Evolutionary conservation across 2,888 invertebrate genomes (phyloP), one percentile per base, ranked within the genome.

Genomic region (Harpalus rubripes): DNA sequence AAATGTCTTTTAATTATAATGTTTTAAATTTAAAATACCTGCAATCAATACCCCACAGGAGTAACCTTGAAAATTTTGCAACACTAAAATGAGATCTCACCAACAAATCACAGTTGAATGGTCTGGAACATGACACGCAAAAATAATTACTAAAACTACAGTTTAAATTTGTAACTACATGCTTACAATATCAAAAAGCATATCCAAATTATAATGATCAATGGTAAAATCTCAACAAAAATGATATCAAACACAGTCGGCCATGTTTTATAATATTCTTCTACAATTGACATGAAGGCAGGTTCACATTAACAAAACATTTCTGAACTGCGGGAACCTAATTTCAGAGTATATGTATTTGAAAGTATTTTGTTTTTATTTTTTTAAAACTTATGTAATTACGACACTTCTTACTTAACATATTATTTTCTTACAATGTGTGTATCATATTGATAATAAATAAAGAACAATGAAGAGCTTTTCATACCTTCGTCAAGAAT

Each of bases 51-150:
- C 88, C 68, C 87, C 86, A 87, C 88, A 88, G 88, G 88, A 86
- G 88, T 89, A 89, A 89, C 89, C 89, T 89, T 89, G 89, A 89
- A 89, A 88, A 87, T 88, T 87, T 87, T 88, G 88, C 88, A 88
- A 88, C 87, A 86, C 72, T 78, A 86, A 81, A 84, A 76, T 72
- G 85, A 87, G 87, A 89, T 89, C 88, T 89, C 89, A 89, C 82
- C 61, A 56, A 72, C 72, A 82, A 82, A 82, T 82, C 74, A 82
- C 74, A 41, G 32, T 58, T 59, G 59, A 59, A 82, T 59, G 59
- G 72, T 72, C 82, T 82, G 59, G 16, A 82, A 58, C 58, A 74
- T 61, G 74, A 58, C 52, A 58, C 58, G 58, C 8, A 15, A 26
- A 32, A 78, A 16, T 78, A 58, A 78, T 78, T 58, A 78, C 56